Evolutionary conservation across 1,140 invertebrate genomes (phyloP), one percentile per base, ranked within the genome.

Genomic region (Geopemphigus sp.): DNA sequence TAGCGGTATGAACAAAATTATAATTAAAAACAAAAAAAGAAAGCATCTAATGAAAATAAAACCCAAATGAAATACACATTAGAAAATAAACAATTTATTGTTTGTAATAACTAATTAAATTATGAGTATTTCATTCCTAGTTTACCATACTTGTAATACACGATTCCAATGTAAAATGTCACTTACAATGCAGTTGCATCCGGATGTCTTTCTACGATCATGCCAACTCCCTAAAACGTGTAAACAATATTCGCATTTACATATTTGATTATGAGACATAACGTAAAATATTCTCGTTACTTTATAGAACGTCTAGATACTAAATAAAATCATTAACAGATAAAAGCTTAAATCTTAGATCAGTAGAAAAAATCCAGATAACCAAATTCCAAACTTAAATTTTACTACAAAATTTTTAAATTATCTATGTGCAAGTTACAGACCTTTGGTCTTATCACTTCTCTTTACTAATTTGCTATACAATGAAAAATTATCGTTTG

Each of bases 191-290:
- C 57, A 47, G 81, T 80, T 0, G 92, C 94, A 83, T 91, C 93
- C 50, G 95, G 95, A 87, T 98, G 94, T 84, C 95, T 89, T 87
- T 99, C 97, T 50, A 99, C 88, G 45, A 99, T 89, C 95, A 98
- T 98, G 82, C 93, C 97, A 83, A 98, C 95, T 64, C 95, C 97
- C 91, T 97, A 88, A 15, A 89, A 90, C 83, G 73, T 39, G 14
- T 47, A 68, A 68, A 72, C 26, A 82, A 54, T 59, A 56, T 45
- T 15, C 14, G 24, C 56, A 8, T 61, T 73, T 22, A 81, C 81
- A 8, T 54, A 32, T 63, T 63, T 63, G 29, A 3, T 32, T 10
- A 32, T 50, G 47, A 50, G 1, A 50, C 8, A 12, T 10, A 12
- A 50, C 12, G 1, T 14, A 50, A 50, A 6, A 12, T 50, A 6